phyloP scores from a whole-genome alignment of 1,140 invertebrate species.

The Drosophila willistoni region DNA sequence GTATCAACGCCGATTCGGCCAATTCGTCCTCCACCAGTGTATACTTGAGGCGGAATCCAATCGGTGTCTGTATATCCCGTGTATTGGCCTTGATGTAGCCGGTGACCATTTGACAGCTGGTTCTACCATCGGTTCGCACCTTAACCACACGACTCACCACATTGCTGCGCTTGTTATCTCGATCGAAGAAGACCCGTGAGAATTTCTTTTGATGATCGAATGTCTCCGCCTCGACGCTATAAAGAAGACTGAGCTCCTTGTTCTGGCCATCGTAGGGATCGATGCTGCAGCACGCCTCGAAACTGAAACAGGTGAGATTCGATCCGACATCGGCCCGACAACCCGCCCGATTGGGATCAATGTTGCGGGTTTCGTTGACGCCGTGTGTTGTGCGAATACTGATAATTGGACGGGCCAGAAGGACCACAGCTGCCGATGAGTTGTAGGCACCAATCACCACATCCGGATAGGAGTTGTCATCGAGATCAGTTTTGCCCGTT shows the following conservation, averaged over 20 bases:
- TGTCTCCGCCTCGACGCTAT: conserved; percentile 93
- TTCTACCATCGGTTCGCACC: conserved; percentile 84
- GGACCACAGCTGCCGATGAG: conserved; percentile 84
- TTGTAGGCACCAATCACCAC: conserved; percentile 93
- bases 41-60: conserved; percentile 93
- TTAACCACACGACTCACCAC: conserved; percentile 86
- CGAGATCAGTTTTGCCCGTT: conserved; percentile 94
- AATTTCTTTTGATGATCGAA: conserved; percentile 90
- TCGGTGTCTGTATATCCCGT: conserved; percentile 92
- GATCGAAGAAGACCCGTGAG: conserved; percentile 91
- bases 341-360: conserved; percentile 91
- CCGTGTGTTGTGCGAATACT: conserved; percentile 89
- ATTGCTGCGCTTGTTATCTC: conserved; percentile 84
- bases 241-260: conserved; percentile 86
- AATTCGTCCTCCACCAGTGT: conserved; percentile 88
- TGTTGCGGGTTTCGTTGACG: conserved; percentile 87
- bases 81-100: conserved; percentile 93
- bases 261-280: conserved; percentile 86
- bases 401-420: conserved; percentile 93
- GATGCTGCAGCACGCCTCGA: conserved; percentile 93
- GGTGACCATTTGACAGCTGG: conserved; percentile 89
- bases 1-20: conserved; percentile 88
- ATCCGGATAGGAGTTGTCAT: conserved; percentile 96
- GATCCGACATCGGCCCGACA: conserved; percentile 87
- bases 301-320: conserved; percentile 93